Conservation (phyloP, 2,113 vertebrate genomes). For the Opisthocomus hoazin region DNA sequence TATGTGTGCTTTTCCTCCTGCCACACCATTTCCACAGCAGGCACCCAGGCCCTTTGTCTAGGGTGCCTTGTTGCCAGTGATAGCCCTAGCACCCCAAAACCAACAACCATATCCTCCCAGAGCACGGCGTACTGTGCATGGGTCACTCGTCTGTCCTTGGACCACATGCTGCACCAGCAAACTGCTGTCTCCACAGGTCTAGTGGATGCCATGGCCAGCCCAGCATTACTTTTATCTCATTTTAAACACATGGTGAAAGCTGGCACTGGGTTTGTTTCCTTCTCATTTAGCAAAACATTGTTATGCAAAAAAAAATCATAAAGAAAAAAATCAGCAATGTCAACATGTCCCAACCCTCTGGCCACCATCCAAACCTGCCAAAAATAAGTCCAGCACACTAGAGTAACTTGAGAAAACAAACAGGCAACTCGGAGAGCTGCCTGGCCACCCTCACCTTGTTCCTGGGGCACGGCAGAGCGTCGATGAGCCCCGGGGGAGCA, state of each 20-base stretch:
- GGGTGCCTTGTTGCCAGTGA: rapidly evolving
- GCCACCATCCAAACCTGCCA: neutral
- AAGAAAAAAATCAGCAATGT: neutral
- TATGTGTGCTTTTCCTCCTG: neutral
- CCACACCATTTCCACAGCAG: neutral
- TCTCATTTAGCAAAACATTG: neutral
- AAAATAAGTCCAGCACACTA: neutral
- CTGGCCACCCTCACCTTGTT: neutral
- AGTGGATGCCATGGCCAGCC: neutral
- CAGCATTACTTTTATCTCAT: neutral
- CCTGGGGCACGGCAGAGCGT: neutral
- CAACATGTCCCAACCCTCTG: neutral
- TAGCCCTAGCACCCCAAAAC: neutral
- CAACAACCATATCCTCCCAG: rapidly evolving
- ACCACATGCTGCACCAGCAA: neutral
- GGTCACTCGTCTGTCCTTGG: neutral
- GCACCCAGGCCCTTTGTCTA: neutral
- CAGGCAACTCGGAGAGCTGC: neutral
- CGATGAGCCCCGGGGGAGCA: rapidly evolving
- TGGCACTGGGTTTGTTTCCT: neutral
- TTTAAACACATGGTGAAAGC: neutral
- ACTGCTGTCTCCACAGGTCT: neutral
- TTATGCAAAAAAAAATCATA: neutral
- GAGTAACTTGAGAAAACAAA: neutral
- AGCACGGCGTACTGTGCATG: rapidly evolving